phyloP scores from a whole-genome alignment of 30 jellyfish, hydroid and myxozoan species.

The Cassiopea andromeda region DNA sequence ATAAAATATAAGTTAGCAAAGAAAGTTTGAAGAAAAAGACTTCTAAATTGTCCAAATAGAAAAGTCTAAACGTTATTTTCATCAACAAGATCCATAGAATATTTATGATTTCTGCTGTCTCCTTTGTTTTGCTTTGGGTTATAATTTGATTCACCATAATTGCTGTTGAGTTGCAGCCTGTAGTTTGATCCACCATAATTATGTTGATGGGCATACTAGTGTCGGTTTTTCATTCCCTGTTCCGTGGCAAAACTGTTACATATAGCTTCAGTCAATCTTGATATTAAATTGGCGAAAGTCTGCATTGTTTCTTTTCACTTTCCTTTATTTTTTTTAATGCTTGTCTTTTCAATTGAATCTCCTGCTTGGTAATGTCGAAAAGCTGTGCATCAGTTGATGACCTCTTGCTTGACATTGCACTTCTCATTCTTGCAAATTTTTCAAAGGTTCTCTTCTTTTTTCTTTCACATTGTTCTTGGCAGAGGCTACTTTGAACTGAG shows the following conservation, averaged over 20 bases:
- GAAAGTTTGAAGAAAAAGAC: too few species aligned
- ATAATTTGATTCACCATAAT: neutral
- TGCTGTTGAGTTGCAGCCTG: neutral
- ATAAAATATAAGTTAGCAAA: too few species aligned
- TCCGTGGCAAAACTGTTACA: conserved; percentile 19
- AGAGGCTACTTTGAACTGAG: neutral
- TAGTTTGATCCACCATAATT: neutral
- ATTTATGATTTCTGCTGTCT: neutral
- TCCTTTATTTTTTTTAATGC: conserved; percentile 28
- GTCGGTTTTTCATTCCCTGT: conserved; percentile 13
- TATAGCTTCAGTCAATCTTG: neutral
- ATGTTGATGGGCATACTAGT: neutral
- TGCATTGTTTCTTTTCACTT: conserved; percentile 17
- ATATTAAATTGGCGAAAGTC: neutral
- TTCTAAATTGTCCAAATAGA: neutral
- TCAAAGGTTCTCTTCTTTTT: neutral
- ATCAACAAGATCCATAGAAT: neutral
- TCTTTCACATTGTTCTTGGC: neutral
- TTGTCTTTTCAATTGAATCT: conserved; percentile 3
- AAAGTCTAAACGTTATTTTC: neutral
- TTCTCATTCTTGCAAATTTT: conserved; percentile 17
- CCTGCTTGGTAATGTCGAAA: conserved; percentile 26
- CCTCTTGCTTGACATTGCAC: conserved; percentile 19
- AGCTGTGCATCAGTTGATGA: conserved; percentile 36
- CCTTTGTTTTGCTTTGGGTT: neutral